Conservation (phyloP, 2,113 vertebrate species). For the Odontophorus gujanensis region DNA sequence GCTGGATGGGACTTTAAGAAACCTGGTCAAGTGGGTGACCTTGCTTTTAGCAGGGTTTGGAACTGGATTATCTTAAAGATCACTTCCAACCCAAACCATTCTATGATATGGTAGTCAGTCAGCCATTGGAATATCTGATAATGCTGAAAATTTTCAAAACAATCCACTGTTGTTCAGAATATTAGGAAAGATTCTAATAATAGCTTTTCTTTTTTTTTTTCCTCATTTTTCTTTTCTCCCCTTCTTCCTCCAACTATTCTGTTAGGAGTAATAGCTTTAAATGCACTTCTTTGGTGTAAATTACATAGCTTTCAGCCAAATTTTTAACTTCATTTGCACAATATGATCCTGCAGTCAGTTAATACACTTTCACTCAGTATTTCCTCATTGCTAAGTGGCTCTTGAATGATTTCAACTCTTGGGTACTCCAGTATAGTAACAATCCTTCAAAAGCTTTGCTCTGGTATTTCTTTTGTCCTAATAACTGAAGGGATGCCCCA, state of each 20-base stretch:
- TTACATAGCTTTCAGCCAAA: neutral
- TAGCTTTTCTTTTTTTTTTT: fast-evolving
- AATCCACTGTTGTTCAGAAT: neutral
- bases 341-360: neutral
- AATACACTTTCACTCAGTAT: neutral
- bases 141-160: neutral
- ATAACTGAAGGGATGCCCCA: neutral
- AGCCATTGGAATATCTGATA: neutral
- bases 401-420: neutral
- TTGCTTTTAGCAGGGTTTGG: no score
- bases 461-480: neutral
- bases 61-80: no score
- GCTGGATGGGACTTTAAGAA: no score
- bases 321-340: neutral
- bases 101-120: no score
- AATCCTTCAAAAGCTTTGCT: neutral
- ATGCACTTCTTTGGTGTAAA: neutral
- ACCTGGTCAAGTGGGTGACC: no score
- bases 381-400: neutral
- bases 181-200: neutral
- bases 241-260: neutral
- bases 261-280: neutral
- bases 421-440: neutral
- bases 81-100: no score
- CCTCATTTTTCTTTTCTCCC: neutral